phyloP scores from a whole-genome alignment of 2,113 vertebrate species.

The Python bivittatus region DNA sequence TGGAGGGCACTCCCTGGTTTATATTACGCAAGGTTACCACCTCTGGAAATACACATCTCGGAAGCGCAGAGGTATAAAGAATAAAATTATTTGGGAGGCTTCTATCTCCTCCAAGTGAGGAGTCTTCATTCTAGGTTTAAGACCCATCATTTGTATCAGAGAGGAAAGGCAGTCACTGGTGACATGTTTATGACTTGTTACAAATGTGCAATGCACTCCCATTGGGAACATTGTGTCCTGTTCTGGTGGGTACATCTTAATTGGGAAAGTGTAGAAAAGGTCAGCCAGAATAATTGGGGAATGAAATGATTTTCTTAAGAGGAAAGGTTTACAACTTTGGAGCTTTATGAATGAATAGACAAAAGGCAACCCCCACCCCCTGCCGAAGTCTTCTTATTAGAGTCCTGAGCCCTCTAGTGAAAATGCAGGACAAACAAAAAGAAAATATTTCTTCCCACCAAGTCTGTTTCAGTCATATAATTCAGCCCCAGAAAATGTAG shows the following conservation, averaged over 20 bases:
- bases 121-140: not conserved
- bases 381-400: not conserved
- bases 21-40: not conserved
- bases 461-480: not conserved
- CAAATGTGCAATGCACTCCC: not conserved
- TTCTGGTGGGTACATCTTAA: not conserved
- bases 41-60: not conserved
- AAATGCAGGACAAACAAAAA: not conserved
- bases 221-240: not conserved
- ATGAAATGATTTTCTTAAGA: not conserved
- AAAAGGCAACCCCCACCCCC: not conserved
- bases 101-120: not conserved
- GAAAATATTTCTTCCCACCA: not conserved
- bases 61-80: not conserved
- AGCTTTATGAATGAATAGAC: not conserved
- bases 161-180: not conserved
- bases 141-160: not conserved
- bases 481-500: not conserved
- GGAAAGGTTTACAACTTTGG: not conserved
- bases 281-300: not conserved
- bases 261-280: not conserved
- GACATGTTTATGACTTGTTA: not conserved
- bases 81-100: not conserved
- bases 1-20: not conserved
- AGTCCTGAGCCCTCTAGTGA: not conserved